Base-by-base conservation (phyloP, 2,113 vertebrate genomes). In the Orthonyx spaldingii region DNA sequence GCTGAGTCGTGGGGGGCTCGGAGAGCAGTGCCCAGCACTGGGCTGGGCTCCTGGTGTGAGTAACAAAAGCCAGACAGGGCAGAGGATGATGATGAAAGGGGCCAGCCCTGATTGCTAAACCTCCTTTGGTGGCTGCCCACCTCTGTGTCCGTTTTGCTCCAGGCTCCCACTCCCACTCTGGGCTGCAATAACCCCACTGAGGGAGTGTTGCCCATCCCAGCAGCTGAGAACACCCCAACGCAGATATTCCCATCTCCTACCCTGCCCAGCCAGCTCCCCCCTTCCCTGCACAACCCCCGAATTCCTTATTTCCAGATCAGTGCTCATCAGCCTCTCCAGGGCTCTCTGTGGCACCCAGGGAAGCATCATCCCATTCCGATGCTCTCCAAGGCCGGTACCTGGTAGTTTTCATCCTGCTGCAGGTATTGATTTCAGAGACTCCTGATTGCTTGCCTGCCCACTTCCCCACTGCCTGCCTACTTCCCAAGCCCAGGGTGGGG, bases 1-100 rank as follows among this genome's bases (percentile, higher is more conserved):
- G 35, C 65, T 63, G 64, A 37, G 50, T 7, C 4, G 4, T 2
- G 44, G 15, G 24, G 30, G 57, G 44, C 46, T 72, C 21, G 1
- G 4, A 33, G 60, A 60, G 70, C 41, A 1, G 42, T 21, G 81
- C 83, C 17, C 8, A 17, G 53, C 3, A 0, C 2, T 0, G 8
- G 28, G 21, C 57, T 39, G 28, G 32, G 68, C 47, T 47, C 32
- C 37, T 22, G 78, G 32, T 9, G 57, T 23, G 20, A 49, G 5
- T 10, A 4, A 32, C 5, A 42, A 13, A 47, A 52, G 5, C 20
- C 2, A 70, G 44, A 11, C 5, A 11, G 66, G 83, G 47, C 30
- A 21, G 64, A 42, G 46, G 18, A 20, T 32, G 74, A n/a, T 44
- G 6, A 3, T 3, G 7, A 13, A 39, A 84, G 23, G 32, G n/a